Evolutionary conservation across 53 echinoderm and acorn worm genomes (phyloP).

Genomic region (Apostichopus leukothele): DNA sequence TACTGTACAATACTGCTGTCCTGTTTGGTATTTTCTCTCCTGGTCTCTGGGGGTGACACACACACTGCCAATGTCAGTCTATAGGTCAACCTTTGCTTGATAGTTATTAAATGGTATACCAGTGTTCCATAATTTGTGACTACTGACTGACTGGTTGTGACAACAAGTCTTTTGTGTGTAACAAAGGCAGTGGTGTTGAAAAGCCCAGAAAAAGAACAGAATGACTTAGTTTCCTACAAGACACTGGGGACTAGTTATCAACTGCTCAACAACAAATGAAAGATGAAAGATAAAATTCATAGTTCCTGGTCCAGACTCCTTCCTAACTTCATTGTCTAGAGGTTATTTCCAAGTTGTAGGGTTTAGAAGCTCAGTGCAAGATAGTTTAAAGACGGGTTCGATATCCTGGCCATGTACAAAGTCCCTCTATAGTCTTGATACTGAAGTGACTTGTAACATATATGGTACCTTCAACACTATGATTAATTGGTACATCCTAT

Average conservation of each 20-base stretch:
- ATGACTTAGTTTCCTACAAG: neutral
- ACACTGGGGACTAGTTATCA: neutral
- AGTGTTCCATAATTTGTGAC: neutral
- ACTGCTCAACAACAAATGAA: neutral
- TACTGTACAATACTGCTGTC: neutral
- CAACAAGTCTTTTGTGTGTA: neutral
- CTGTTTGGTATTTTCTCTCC: neutral
- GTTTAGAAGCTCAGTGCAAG: no score
- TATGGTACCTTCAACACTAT: no score
- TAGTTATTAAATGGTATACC: neutral
- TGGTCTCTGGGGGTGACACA: neutral
- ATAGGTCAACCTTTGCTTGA: neutral
- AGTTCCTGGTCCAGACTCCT: neutral
- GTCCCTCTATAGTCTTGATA: no score
- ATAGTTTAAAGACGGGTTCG: no score
- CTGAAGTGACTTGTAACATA: no score
- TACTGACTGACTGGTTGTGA: neutral
- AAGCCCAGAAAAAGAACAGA: neutral
- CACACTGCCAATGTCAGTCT: neutral
- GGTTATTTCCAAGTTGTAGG: no score
- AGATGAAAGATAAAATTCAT: neutral
- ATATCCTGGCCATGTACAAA: no score
- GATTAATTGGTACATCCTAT: no score
- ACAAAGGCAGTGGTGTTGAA: neutral
- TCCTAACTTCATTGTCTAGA: neutral